Evolutionary conservation across 1,140 invertebrate species (phyloP).

Genomic region (Laodelphax striatellus): DNA sequence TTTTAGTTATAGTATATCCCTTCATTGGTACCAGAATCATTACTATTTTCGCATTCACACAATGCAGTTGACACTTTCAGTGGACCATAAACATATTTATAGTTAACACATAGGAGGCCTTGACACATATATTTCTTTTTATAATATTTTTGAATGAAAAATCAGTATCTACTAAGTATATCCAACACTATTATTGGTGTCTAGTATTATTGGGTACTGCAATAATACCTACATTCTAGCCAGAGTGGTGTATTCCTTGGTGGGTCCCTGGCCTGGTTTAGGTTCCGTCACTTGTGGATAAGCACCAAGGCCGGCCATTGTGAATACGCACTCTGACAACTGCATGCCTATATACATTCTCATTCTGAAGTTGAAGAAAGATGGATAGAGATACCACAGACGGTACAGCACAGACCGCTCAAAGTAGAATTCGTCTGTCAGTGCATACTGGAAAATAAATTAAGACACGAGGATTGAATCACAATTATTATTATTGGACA

Average conservation of each 20-base stretch:
- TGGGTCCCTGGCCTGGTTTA: conserved; percentile 68
- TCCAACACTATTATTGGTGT: too few relatives aligned
- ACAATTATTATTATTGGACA: background rate
- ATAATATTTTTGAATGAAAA: background rate
- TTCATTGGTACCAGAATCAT: too few relatives aligned
- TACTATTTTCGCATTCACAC: too few relatives aligned
- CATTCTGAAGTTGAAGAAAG: conserved; percentile 79
- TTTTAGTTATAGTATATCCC: too few relatives aligned
- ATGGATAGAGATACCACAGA: conserved; percentile 71
- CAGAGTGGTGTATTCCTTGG: conserved; percentile 16
- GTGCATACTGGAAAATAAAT: conserved; percentile 48
- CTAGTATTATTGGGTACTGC: too few relatives aligned
- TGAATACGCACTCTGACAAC: conserved; percentile 84
- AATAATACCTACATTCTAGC: conserved; percentile 16
- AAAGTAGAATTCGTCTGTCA: conserved; percentile 52
- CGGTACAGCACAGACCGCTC: conserved; percentile 57
- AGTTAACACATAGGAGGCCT: too few relatives aligned
- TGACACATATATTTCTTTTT: too few relatives aligned
- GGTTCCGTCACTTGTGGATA: conserved; percentile 65
- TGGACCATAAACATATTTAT: too few relatives aligned
- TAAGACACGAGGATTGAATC: too few relatives aligned
- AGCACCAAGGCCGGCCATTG: conserved; percentile 76
- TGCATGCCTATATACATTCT: conserved; percentile 83
- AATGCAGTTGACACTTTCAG: too few relatives aligned
- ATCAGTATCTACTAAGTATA: too few relatives aligned